These are phyloP conservation scores for Bembecia ichneumoniformis DNA, from an alignment of 2,888 invertebrate species.

Conservation along the genomic window DNA sequence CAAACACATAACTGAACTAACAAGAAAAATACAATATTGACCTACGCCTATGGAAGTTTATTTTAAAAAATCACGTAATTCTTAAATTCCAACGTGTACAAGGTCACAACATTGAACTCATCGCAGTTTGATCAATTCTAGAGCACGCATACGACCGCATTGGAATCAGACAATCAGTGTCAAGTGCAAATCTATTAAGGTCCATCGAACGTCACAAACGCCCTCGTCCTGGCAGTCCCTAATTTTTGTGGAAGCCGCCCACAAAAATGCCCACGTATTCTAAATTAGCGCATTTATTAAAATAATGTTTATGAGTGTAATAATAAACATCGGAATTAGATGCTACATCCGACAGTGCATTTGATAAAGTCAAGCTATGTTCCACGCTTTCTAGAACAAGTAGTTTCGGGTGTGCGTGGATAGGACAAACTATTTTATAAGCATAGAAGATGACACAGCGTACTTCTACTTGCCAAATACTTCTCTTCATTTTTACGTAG, in stretches of 20 bases:
- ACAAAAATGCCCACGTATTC: slow-evolving; percentile 3
- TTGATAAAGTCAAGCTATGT: too few relatives aligned
- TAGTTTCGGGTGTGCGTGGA: too few relatives aligned
- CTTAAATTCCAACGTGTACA: slow-evolving; percentile 8
- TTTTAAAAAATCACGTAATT: background rate
- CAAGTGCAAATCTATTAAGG: slow-evolving; percentile 22
- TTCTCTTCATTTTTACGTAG: too few relatives aligned
- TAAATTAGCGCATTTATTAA: slow-evolving; percentile 10
- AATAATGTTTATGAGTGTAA: slow-evolving; percentile 6
- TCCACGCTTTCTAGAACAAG: too few relatives aligned
- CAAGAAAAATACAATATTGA: background rate
- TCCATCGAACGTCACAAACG: slow-evolving; percentile 8
- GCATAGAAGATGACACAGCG: too few relatives aligned
- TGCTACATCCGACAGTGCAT: too few relatives aligned
- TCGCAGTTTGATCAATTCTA: slow-evolving; percentile 27
- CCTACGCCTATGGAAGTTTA: background rate
- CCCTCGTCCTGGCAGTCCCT: slow-evolving; percentile 8
- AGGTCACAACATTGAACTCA: slow-evolving; percentile 36
- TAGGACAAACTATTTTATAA: too few relatives aligned
- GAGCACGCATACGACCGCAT: slow-evolving; percentile 16
- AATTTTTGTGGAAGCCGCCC: background rate
- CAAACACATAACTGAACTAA: background rate
- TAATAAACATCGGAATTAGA: background rate
- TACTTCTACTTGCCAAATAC: too few relatives aligned
- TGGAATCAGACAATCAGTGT: slow-evolving; percentile 38